A percentile compares a stretch with the other conserved stretches of the same genome.
Conservation (phyloP, 1,140 invertebrate species). For the Brachystomella parvula region DNA sequence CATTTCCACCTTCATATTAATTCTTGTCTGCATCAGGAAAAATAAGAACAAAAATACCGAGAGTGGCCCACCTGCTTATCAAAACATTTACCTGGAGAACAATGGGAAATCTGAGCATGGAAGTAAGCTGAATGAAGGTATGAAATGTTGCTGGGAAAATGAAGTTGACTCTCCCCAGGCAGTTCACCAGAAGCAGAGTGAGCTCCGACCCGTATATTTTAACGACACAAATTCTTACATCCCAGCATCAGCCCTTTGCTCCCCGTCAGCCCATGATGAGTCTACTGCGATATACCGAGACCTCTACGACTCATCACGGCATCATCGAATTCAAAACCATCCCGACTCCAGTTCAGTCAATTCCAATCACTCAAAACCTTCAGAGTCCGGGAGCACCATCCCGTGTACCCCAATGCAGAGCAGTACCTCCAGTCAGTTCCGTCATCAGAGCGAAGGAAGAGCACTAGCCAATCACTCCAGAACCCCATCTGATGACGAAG, state of each 20-base stretch:
- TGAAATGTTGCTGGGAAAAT: slow-evolving; percentile 37
- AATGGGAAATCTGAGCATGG: slow-evolving; percentile 23
- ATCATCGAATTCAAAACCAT: slow-evolving; percentile 22
- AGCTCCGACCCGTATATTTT: slow-evolving; percentile 21
- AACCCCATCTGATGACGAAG: slow-evolving; percentile 34
- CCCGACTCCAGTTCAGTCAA: slow-evolving; percentile 36
- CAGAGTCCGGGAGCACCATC: slow-evolving; percentile 30
- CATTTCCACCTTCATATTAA: slow-evolving; percentile 36
- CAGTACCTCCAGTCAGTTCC: slow-evolving; percentile 26
- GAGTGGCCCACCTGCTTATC: slow-evolving; percentile 36
- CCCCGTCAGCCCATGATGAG: slow-evolving; percentile 9
- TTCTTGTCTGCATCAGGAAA: slow-evolving; percentile 33
- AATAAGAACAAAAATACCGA: slow-evolving; percentile 31
- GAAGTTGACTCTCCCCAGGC: slow-evolving; percentile 18
- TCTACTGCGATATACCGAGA: slow-evolving; percentile 26
- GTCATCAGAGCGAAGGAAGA: slow-evolving; percentile 16
- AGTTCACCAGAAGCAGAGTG: slow-evolving; percentile 17
- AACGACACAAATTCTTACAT: slow-evolving; percentile 29
- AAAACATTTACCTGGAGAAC: slow-evolving; percentile 38
- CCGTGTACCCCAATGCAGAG: slow-evolving; percentile 29
- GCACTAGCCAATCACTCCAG: background rate
- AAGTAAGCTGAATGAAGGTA: slow-evolving; percentile 21
- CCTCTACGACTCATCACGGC: slow-evolving; percentile 31
- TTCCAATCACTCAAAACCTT: slow-evolving; percentile 31
- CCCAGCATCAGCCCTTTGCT: slow-evolving; percentile 36